A percentile compares a stretch with the other conserved stretches of the same genome.
Conservation (phyloP, 1,140 invertebrate genomes). For the Bombus difficillimus region DNA sequence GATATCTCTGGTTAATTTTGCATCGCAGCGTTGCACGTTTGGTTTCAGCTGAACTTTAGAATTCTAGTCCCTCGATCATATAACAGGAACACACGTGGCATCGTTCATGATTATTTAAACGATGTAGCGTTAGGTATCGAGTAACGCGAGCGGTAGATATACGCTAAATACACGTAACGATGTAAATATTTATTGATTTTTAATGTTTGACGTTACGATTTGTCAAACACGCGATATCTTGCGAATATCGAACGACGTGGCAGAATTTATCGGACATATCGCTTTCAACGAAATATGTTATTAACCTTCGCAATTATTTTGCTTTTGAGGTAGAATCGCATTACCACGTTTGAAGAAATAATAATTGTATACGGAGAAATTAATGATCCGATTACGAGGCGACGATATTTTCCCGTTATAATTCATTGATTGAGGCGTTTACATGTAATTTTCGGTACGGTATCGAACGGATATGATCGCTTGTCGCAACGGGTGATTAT, state of each 20-base stretch:
- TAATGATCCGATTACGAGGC: neutral
- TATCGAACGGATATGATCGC: neutral
- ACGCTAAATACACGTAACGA: neutral
- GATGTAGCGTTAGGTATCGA: neutral
- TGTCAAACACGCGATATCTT: neutral
- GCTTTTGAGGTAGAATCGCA: neutral
- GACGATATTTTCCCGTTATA: neutral
- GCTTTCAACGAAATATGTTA: neutral
- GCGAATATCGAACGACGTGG: neutral
- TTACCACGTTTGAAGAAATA: neutral
- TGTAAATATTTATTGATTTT: neutral
- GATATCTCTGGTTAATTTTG: no score
- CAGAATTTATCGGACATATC: neutral
- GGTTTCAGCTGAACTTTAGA: neutral
- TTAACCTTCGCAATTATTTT: neutral
- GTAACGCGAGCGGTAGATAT: neutral
- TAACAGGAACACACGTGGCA: neutral
- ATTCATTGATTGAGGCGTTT: neutral
- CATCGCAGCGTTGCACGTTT: no score
- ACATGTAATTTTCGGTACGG: neutral
- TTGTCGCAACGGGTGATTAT: neutral
- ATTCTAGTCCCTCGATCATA: neutral
- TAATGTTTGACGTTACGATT: neutral
- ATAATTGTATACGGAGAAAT: neutral
- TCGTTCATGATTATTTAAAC: neutral